These are phyloP conservation scores for Cosmorhoe ocellata DNA, from an alignment of 2,888 invertebrate genomes.

Conservation along the genomic window DNA sequence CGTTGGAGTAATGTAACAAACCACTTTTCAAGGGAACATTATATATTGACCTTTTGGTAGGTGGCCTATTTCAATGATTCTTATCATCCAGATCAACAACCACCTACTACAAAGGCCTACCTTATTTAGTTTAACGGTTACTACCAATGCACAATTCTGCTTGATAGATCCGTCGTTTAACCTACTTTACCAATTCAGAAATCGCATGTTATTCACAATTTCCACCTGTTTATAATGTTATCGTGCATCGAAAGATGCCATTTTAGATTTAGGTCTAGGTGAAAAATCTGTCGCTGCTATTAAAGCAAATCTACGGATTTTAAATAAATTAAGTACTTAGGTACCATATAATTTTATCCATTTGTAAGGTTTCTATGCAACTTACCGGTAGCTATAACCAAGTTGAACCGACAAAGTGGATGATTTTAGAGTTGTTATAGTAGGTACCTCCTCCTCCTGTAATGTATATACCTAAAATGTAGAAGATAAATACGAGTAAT, in stretches of 20 bases:
- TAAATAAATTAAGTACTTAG: too few relatives aligned
- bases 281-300: constrained; percentile 8
- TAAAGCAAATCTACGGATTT: background rate
- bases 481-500: too few relatives aligned
- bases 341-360: too few relatives aligned
- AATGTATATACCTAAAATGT: constrained; percentile 81
- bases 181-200: constrained; percentile 32
- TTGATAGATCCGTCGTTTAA: constrained; percentile 29
- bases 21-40: too few relatives aligned
- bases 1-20: too few relatives aligned
- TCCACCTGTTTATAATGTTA: constrained; percentile 27
- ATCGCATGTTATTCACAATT: constrained; percentile 25
- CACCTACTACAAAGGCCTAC: background rate
- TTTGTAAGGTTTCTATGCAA: too few relatives aligned
- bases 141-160: constrained; percentile 20
- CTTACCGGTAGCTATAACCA: constrained; percentile 58
- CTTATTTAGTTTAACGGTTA: background rate
- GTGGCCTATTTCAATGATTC: too few relatives aligned
- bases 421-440: constrained; percentile 84
- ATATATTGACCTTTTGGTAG: too few relatives aligned
- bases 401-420: constrained; percentile 79
- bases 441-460: constrained; percentile 87
- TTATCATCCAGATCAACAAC: background rate
- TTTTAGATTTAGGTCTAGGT: constrained; percentile 33
- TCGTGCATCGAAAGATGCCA: constrained; percentile 23